A percentile compares a stretch with the other conserved stretches of the same genome.
Conservation (phyloP, 2,888 invertebrate genomes). For the Hipparchia sbordonii region DNA sequence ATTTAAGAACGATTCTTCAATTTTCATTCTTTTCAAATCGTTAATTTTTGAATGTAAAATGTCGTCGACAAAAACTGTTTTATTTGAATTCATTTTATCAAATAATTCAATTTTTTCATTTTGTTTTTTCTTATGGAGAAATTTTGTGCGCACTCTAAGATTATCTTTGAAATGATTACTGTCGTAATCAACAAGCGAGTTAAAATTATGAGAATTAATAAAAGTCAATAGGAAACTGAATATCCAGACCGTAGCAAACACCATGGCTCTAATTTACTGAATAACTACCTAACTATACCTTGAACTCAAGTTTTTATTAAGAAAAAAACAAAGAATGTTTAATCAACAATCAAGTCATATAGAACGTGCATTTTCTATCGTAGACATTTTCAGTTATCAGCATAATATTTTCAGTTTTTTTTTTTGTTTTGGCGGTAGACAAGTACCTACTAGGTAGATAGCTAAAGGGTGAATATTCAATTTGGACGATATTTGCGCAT, state of each 20-base stretch:
- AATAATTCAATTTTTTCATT: conserved; percentile 38
- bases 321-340: not conserved
- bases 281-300: not conserved
- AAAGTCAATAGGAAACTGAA: not conserved
- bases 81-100: conserved; percentile 39
- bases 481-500: too few relatives aligned
- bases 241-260: not conserved
- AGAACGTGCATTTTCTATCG: not conserved
- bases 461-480: too few relatives aligned
- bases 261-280: not conserved
- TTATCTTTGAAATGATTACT: not conserved
- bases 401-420: too few relatives aligned
- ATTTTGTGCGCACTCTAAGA: conserved; percentile 38
- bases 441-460: not conserved
- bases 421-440: not conserved
- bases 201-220: not conserved
- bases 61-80: conserved; percentile 45
- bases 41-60: conserved; percentile 20
- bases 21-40: conserved; percentile 6
- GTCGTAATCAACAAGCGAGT: not conserved
- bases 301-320: not conserved
- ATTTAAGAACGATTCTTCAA: conserved; percentile 53
- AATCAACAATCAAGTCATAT: not conserved
- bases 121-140: conserved; percentile 44
- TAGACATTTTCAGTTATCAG: too few relatives aligned